A percentile compares a stretch with the other conserved stretches of the same genome.
Conservation (phyloP, 2,113 vertebrate genomes). For the Panthera leo region DNA sequence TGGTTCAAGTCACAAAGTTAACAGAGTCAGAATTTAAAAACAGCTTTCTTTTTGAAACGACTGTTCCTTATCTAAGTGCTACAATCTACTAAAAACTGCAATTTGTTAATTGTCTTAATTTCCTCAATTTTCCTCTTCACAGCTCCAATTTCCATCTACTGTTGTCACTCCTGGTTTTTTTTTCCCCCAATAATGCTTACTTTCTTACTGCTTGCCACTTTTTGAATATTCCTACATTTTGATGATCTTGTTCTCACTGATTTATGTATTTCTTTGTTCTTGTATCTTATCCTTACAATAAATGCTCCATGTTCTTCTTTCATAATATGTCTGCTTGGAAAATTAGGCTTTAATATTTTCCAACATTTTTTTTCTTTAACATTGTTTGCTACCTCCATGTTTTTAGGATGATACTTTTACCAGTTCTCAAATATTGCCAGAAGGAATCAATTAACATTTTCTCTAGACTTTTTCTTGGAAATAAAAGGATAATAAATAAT, state of each 20-base stretch:
- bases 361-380: background rate
- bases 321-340: background rate
- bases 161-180: background rate
- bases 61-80: background rate
- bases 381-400: background rate
- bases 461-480: slow-evolving; percentile 24
- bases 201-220: background rate
- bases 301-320: background rate
- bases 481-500: slow-evolving; percentile 38
- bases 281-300: background rate
- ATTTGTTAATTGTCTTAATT: background rate
- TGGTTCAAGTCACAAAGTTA: background rate
- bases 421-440: background rate
- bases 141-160: background rate
- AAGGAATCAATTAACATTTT: slow-evolving; percentile 46
- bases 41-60: background rate
- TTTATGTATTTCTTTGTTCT: background rate
- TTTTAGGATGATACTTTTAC: slow-evolving; percentile 11
- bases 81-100: background rate
- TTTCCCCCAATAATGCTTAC: background rate
- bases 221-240: background rate
- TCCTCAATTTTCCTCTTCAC: background rate
- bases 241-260: background rate
- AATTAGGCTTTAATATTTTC: slow-evolving; percentile 8
- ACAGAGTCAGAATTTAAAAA: background rate